phyloP scores from a whole-genome alignment of 2,113 vertebrate genomes.

The Corythornis cristatus region DNA sequence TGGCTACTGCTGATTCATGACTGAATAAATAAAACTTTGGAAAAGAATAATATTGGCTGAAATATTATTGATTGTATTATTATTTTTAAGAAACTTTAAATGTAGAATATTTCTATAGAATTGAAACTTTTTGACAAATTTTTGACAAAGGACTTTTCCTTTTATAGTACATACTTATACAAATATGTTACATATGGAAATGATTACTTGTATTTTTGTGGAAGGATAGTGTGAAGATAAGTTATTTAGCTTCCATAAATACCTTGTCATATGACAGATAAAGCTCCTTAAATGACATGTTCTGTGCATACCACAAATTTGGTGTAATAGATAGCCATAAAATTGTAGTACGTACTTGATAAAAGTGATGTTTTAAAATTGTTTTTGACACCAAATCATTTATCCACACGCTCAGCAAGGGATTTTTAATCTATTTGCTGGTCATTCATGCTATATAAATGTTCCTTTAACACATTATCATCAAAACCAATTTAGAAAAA shows the following conservation, averaged over 20 bases:
- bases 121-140: background rate
- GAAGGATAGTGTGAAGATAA: background rate
- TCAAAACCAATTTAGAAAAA: background rate
- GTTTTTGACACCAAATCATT: background rate
- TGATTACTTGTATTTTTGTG: background rate
- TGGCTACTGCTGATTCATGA: background rate
- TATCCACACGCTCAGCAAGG: background rate
- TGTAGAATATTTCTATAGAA: background rate
- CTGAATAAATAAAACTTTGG: background rate
- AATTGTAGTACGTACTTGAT: background rate
- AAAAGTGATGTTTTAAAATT: background rate
- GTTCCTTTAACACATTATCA: background rate
- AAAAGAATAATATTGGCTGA: background rate
- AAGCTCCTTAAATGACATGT: background rate
- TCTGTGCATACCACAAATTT: background rate
- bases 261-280: background rate
- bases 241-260: background rate
- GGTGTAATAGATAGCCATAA: accelerated
- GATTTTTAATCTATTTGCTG: background rate
- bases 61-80: background rate
- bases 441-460: background rate
- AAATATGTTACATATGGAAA: background rate
- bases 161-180: background rate
- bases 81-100: background rate
- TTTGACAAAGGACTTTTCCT: background rate